These are phyloP conservation scores for Holotrichia oblita DNA, from an alignment of 1,140 invertebrate genomes.

Conservation along the genomic window DNA sequence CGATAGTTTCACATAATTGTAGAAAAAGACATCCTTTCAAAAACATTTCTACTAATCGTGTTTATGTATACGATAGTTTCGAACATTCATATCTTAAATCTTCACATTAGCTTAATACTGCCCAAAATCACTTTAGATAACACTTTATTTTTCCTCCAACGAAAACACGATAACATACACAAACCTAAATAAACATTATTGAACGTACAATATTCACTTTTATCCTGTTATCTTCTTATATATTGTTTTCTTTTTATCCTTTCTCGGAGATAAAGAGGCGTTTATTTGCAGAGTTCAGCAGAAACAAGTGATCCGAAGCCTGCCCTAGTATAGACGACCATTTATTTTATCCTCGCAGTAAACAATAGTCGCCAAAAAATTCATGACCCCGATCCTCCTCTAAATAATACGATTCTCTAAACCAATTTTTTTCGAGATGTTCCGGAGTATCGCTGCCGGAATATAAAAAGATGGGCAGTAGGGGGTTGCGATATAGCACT, in stretches of 20 bases:
- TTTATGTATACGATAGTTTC: no score
- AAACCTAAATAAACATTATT: no score
- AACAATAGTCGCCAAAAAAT: constrained; percentile 15
- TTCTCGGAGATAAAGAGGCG: neutral
- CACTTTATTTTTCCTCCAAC: no score
- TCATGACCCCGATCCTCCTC: neutral
- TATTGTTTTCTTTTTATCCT: neutral
- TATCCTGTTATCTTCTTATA: neutral
- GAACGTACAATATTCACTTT: neutral
- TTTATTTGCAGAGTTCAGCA: constrained; percentile 2
- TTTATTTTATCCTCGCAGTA: constrained; percentile 24
- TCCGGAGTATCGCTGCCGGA: neutral
- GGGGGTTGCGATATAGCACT: neutral
- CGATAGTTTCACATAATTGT: no score
- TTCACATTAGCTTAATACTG: no score
- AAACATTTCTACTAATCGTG: no score
- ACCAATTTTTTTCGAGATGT: constrained; percentile 5
- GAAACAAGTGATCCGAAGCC: neutral
- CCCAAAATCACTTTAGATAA: no score
- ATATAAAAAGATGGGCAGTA: neutral
- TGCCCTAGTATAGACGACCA: neutral
- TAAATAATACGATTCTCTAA: neutral
- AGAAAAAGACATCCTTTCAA: no score
- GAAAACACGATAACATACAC: no score
- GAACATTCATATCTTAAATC: no score